phyloP scores from a whole-genome alignment of 2,888 invertebrate species.

The Pachydiplax longipennis region DNA sequence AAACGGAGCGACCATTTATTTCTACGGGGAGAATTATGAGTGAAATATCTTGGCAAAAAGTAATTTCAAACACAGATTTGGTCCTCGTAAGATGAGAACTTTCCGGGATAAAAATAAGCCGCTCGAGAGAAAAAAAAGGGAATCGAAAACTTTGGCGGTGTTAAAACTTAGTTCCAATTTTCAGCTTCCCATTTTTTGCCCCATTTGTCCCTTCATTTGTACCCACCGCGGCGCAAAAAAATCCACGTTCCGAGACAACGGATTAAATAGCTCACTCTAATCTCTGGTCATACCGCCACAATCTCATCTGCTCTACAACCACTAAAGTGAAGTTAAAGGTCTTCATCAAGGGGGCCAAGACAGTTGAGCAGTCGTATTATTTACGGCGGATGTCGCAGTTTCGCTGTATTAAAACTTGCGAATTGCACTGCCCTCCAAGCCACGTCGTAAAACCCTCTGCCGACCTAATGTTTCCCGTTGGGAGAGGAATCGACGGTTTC shows the following conservation, averaged over 20 bases:
- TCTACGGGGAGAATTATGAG: neutral
- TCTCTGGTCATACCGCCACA: neutral
- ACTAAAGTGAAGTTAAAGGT: slow-evolving; percentile 22
- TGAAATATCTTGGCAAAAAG: neutral
- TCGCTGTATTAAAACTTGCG: neutral
- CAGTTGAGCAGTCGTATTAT: slow-evolving; percentile 20
- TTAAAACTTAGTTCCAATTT: neutral
- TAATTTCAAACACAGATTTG: neutral
- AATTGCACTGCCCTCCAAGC: neutral
- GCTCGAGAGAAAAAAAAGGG: neutral
- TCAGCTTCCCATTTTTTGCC: neutral
- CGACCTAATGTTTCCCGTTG: neutral
- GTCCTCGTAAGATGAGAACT: neutral
- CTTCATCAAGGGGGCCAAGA: slow-evolving; percentile 5
- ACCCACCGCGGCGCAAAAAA: neutral
- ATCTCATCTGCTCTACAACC: slow-evolving; percentile 15
- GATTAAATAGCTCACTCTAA: slow-evolving; percentile 27
- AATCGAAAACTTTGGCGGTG: neutral
- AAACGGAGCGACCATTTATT: too few species aligned
- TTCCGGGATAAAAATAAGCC: neutral
- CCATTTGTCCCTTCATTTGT: neutral
- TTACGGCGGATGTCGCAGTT: slow-evolving; percentile 17
- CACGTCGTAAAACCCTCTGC: neutral
- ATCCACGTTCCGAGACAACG: neutral
- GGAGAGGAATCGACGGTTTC: neutral